Conservation (phyloP, 2,888 invertebrate species). For the Drosophila falleni region DNA sequence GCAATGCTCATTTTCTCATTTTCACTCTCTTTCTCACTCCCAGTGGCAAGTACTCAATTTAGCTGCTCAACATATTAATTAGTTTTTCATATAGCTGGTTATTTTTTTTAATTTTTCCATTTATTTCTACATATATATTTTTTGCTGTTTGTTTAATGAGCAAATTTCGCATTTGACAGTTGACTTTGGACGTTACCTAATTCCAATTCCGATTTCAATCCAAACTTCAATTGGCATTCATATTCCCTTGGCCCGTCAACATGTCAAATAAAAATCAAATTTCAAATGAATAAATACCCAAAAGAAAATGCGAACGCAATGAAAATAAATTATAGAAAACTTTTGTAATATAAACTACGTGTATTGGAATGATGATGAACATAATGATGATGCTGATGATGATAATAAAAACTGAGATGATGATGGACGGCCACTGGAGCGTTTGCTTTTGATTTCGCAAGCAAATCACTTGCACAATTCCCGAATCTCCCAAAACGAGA, state of each 20-base stretch:
- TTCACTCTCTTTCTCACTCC: neutral
- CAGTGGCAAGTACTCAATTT: conserved; percentile 30
- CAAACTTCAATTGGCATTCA: conserved; percentile 23
- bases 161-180: conserved; percentile 48
- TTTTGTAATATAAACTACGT: conserved; percentile 78
- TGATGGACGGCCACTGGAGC: conserved; percentile 44
- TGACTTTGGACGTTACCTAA: conserved; percentile 20
- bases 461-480: conserved; percentile 72
- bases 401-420: conserved; percentile 18
- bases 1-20: conserved; percentile 50
- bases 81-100: conserved; percentile 56
- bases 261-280: conserved; percentile 82
- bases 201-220: conserved; percentile 4
- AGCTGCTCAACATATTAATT: conserved; percentile 75
- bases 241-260: conserved; percentile 67
- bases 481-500: conserved; percentile 61
- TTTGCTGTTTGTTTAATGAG: conserved; percentile 55
- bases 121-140: neutral
- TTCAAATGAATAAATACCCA: conserved; percentile 76
- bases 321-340: conserved; percentile 79
- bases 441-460: conserved; percentile 49
- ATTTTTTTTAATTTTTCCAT: neutral
- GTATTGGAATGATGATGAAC: conserved; percentile 34
- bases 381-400: conserved; percentile 39
- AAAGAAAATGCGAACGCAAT: conserved; percentile 72